These are phyloP conservation scores for Calephelis perditalis DNA, from an alignment of 2,888 invertebrate genomes.

Conservation along the genomic window DNA sequence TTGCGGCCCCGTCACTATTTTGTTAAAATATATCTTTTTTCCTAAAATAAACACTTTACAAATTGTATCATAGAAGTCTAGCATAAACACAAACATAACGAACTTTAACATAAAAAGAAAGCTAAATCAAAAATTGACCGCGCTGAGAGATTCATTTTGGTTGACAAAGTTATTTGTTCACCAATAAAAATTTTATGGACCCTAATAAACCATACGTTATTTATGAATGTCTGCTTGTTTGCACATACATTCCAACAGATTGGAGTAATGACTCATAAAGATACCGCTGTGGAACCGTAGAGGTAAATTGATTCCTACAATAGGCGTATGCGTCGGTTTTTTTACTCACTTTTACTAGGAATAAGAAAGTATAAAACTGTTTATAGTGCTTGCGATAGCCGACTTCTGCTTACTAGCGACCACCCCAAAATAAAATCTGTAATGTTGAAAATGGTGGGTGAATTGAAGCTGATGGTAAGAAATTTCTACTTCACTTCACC, in stretches of 20 bases:
- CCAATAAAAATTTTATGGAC: slow-evolving; percentile 45
- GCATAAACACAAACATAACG: too few relatives aligned
- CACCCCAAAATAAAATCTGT: too few relatives aligned
- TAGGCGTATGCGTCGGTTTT: neutral
- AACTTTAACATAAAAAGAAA: neutral
- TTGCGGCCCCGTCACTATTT: too few relatives aligned
- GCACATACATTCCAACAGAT: neutral
- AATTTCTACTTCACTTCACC: too few relatives aligned
- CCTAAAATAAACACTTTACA: too few relatives aligned
- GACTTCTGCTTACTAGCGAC: too few relatives aligned
- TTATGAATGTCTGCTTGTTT: neutral
- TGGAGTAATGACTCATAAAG: neutral
- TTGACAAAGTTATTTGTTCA: slow-evolving; percentile 36
- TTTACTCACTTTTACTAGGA: neutral
- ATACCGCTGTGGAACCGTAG: neutral
- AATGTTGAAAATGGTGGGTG: too few relatives aligned
- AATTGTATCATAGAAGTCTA: too few relatives aligned
- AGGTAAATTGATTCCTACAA: slow-evolving; percentile 4
- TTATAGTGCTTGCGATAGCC: too few relatives aligned
- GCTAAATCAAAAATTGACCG: slow-evolving; percentile 22
- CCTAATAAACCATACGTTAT: slow-evolving; percentile 42
- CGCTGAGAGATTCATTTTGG: slow-evolving; percentile 23
- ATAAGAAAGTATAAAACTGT: too few relatives aligned
- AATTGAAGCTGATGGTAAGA: too few relatives aligned
- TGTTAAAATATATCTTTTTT: too few relatives aligned